phyloP scores from a whole-genome alignment of 2,797 vertebrate genomes.

The Petrocephalus schoutedeni region DNA sequence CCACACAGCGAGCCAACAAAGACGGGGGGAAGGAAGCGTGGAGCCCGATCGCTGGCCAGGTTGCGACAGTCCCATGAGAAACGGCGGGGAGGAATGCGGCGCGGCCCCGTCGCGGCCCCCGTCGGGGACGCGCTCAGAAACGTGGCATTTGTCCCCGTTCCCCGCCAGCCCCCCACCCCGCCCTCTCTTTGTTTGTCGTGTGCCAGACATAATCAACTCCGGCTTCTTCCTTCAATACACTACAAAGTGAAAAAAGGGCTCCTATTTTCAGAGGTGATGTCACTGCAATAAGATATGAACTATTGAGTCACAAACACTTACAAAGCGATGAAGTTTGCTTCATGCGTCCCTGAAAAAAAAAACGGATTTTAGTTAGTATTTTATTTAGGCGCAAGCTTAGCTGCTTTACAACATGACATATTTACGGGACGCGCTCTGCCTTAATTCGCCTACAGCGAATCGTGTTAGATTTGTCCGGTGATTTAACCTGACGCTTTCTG shows the following conservation, averaged over 20 bases:
- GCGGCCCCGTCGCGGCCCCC: conserved; percentile 7
- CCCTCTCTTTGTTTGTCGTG: conserved; percentile 17
- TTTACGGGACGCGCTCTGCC: background rate
- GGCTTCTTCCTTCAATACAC: conserved; percentile 16
- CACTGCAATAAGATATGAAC: background rate
- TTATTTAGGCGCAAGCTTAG: background rate
- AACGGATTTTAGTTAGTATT: background rate
- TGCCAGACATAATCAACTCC: conserved; percentile 13
- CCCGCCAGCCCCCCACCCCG: no score
- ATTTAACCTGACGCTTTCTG: background rate
- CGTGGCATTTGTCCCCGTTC: background rate
- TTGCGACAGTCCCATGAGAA: conserved; percentile 24
- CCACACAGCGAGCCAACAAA: conserved; percentile 18
- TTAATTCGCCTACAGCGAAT: background rate
- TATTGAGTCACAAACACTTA: background rate
- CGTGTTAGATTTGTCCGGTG: background rate
- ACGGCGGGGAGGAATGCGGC: conserved; percentile 11
- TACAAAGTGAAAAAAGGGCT: background rate
- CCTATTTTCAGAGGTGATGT: background rate
- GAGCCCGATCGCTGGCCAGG: conserved; percentile 21
- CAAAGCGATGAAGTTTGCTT: background rate
- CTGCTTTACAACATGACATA: background rate
- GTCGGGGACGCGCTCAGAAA: conserved; percentile 4
- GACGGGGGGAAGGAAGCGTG: conserved; percentile 23
- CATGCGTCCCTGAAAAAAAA: background rate